phyloP scores from a whole-genome alignment of 2,113 vertebrate genomes.

The Mystacornis crossleyi region DNA sequence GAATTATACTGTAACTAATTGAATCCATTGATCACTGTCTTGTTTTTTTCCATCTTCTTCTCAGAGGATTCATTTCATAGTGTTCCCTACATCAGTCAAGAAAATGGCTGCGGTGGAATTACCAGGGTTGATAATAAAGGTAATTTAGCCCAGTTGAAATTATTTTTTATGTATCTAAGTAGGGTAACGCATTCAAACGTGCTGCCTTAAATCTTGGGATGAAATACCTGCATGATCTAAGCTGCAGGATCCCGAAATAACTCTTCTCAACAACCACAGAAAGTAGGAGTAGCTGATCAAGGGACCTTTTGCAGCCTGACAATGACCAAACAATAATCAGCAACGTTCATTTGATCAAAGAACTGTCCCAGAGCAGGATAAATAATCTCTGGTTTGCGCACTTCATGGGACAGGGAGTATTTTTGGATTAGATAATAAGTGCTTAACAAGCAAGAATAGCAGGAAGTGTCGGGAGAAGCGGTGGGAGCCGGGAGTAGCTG shows the following conservation, averaged over 20 bases:
- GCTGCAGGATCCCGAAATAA: background rate
- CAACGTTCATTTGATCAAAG: background rate
- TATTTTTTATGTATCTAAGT: slow-evolving; percentile 66
- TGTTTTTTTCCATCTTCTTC: slow-evolving; percentile 74
- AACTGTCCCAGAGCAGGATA: background rate
- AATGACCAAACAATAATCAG: background rate
- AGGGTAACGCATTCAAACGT: slow-evolving; percentile 27
- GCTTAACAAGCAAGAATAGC: slow-evolving; percentile 28
- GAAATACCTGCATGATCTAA: slow-evolving; percentile 5
- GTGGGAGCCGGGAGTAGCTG: background rate
- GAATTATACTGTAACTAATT: slow-evolving; percentile 79
- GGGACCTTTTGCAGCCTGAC: background rate
- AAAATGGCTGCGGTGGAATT: slow-evolving; percentile 74
- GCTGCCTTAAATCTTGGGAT: slow-evolving; percentile 15
- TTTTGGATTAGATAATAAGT: slow-evolving; percentile 50
- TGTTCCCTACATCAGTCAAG: slow-evolving; percentile 71
- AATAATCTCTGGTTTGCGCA: background rate
- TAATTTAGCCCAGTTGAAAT: slow-evolving; percentile 70
- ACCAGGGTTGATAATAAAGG: slow-evolving; percentile 73
- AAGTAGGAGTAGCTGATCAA: background rate
- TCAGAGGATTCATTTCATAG: slow-evolving; percentile 77
- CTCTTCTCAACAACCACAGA: background rate
- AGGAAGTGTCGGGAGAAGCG: background rate
- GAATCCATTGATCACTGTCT: slow-evolving; percentile 83
- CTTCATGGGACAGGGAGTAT: slow-evolving; percentile 25